A percentile compares a stretch with the other conserved stretches of the same genome.
phyloP scores from a whole-genome alignment of 2,113 vertebrate genomes.

The Tympanuchus pallidicinctus region DNA sequence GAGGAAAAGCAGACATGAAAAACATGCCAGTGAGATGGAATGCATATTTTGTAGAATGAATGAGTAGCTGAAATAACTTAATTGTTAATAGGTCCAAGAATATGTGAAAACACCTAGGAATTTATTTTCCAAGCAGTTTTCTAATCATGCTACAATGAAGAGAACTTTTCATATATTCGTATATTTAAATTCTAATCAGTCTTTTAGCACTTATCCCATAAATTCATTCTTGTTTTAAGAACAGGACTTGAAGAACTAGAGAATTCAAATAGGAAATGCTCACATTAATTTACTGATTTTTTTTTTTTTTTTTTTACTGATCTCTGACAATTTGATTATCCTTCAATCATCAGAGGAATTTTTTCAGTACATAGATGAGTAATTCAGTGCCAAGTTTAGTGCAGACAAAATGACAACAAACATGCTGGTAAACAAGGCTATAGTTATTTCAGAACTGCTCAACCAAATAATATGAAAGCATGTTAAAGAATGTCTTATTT shows the following conservation, averaged over 20 bases:
- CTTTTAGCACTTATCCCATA: background rate
- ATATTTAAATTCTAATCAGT: background rate
- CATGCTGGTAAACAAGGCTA: background rate
- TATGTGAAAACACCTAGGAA: background rate
- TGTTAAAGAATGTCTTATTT: background rate
- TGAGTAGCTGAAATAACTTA: background rate
- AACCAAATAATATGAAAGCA: background rate
- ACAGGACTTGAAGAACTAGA: background rate
- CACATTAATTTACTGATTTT: slow-evolving; percentile 1
- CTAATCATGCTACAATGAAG: background rate
- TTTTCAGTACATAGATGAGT: background rate
- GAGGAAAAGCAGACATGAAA: background rate
- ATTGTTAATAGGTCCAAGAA: background rate
- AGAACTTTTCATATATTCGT: background rate
- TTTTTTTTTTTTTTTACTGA: no score
- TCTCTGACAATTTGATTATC: background rate
- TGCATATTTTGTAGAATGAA: background rate
- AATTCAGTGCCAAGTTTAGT: background rate
- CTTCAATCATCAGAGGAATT: background rate
- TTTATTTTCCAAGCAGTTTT: background rate
- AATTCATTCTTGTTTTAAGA: background rate
- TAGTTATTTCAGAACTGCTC: background rate
- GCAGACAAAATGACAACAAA: background rate
- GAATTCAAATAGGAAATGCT: slow-evolving; percentile 1
- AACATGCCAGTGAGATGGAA: background rate